These are phyloP conservation scores for Manis crassicaudata DNA, from an alignment of 2,797 vertebrate genomes.

Conservation along the genomic window DNA sequence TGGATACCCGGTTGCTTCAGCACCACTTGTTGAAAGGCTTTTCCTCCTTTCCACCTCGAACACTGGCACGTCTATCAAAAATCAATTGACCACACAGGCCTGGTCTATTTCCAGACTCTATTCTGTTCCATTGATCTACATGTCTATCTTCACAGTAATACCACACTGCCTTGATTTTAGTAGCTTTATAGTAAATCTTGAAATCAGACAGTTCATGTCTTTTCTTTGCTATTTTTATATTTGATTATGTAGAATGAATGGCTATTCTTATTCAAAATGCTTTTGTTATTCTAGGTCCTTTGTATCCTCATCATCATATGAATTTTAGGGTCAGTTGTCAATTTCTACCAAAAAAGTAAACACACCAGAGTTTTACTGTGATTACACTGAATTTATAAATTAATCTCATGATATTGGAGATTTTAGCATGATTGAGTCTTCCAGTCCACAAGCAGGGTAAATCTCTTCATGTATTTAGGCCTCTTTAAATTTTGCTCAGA, in stretches of 20 bases:
- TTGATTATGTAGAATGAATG: no score
- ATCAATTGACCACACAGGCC: background rate
- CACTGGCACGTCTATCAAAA: background rate
- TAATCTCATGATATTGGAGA: background rate
- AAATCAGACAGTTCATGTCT: background rate
- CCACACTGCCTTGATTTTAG: background rate
- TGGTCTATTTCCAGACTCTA: background rate
- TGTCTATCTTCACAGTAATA: background rate
- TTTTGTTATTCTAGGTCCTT: background rate
- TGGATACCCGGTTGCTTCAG: background rate
- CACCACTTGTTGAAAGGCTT: background rate
- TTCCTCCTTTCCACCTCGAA: background rate
- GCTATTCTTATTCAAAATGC: background rate
- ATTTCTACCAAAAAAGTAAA: background rate
- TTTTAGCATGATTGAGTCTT: background rate
- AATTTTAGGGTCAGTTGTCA: background rate
- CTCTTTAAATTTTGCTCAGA: background rate
- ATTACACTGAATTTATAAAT: background rate
- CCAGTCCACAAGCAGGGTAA: background rate
- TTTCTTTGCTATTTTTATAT: no score
- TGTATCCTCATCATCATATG: background rate
- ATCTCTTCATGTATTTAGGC: background rate
- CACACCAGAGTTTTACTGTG: background rate
- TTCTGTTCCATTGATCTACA: background rate
- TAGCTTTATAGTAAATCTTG: background rate